Conservation (phyloP, 2,888 invertebrate species). For the Cataglyphis cursor region DNA sequence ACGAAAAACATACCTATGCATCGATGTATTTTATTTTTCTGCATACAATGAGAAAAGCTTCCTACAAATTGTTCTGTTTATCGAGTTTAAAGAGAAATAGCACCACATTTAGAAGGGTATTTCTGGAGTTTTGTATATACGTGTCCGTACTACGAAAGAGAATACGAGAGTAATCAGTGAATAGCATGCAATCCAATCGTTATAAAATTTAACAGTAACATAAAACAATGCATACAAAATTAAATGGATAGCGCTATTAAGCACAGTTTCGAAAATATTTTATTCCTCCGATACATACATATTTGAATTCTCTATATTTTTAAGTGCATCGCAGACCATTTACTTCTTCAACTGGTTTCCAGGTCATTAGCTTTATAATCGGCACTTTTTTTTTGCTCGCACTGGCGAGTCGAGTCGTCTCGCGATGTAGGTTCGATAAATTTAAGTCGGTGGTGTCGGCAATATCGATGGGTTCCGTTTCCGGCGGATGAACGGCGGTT, state of each 20-base stretch:
- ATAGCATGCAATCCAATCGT: background rate
- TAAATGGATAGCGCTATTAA: background rate
- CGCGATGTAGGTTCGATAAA: slow-evolving; percentile 56
- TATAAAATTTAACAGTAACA: background rate
- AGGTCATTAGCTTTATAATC: slow-evolving; percentile 33
- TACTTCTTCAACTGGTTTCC: slow-evolving; percentile 1
- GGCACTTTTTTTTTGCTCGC: background rate
- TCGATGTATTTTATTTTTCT: slow-evolving; percentile 47
- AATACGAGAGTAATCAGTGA: background rate
- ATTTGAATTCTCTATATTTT: background rate
- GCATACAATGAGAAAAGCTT: slow-evolving; percentile 56
- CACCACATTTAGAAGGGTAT: background rate
- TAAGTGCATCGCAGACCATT: background rate
- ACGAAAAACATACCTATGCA: background rate
- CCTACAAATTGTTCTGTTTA: slow-evolving; percentile 54
- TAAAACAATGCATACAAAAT: background rate
- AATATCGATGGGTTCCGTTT: slow-evolving; percentile 70
- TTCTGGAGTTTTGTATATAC: background rate
- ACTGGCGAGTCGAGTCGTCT: background rate
- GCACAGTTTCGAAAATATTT: background rate
- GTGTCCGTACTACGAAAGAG: background rate
- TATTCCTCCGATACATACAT: background rate
- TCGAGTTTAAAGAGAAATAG: slow-evolving; percentile 58
- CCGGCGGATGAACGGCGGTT: slow-evolving; percentile 76
- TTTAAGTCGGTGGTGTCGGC: slow-evolving; percentile 51